A percentile compares a stretch with the other conserved stretches of the same genome.
These are phyloP conservation scores for Drosophila teissieri DNA, from an alignment of 1,140 invertebrate genomes.

Conservation along the genomic window DNA sequence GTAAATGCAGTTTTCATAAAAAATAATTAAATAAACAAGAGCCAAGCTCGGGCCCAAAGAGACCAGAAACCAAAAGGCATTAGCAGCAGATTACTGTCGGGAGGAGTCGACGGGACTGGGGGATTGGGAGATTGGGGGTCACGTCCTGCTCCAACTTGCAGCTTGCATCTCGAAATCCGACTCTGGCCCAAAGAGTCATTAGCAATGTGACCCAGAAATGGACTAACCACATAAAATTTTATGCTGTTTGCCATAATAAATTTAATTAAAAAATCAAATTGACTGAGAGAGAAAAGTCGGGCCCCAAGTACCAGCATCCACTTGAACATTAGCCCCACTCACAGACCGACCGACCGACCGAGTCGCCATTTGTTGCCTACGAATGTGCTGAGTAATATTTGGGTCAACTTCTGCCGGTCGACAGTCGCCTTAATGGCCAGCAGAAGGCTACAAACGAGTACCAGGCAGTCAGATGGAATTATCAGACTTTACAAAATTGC, in stretches of 20 bases:
- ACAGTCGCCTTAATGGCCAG: conserved; percentile 43
- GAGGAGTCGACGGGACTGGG: neutral
- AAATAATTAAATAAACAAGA: conserved; percentile 64
- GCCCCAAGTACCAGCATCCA: conserved; percentile 21
- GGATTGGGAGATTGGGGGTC: neutral
- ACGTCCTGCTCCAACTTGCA: conserved; percentile 36
- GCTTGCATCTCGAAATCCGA: conserved; percentile 27
- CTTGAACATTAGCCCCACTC: conserved; percentile 48
- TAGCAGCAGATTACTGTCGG: conserved; percentile 65
- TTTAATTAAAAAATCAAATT: conserved; percentile 71
- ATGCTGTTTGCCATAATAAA: conserved; percentile 75
- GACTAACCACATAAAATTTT: conserved; percentile 73
- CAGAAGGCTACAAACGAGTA: conserved; percentile 31
- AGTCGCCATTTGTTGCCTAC: conserved; percentile 37
- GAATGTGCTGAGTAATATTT: conserved; percentile 53
- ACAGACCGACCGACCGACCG: conserved; percentile 5
- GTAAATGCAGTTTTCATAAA: conserved; percentile 63
- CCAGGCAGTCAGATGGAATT: conserved; percentile 49
- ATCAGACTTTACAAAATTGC: conserved; percentile 45
- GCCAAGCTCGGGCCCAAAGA: conserved; percentile 12
- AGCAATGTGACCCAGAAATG: conserved; percentile 73
- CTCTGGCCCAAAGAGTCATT: conserved; percentile 54
- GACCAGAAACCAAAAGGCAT: conserved; percentile 52
- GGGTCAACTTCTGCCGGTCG: conserved; percentile 46
- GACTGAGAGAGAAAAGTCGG: conserved; percentile 32